These are phyloP conservation scores for Cyprinella venusta DNA, from an alignment of 2,797 vertebrate genomes.

Conservation along the genomic window DNA sequence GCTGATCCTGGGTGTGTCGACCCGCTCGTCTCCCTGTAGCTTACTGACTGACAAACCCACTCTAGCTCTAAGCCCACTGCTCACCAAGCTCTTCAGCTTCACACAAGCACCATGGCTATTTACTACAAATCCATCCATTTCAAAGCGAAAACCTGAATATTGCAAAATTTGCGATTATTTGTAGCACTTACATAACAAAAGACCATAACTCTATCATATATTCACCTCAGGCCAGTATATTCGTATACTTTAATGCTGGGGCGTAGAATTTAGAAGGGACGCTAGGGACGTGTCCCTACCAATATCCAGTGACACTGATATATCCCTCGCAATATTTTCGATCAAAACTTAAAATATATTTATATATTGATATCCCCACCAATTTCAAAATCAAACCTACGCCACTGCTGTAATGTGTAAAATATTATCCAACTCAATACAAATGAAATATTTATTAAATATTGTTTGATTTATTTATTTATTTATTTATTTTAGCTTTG, in stretches of 20 bases:
- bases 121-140: neutral
- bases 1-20: conserved; percentile 44
- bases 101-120: neutral
- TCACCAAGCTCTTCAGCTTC: neutral
- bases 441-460: neutral
- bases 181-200: neutral
- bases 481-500: neutral
- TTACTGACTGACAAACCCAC: conserved; percentile 29
- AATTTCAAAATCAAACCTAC: too few relatives aligned
- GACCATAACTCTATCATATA: neutral
- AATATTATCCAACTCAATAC: neutral
- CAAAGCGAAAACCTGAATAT: neutral
- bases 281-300: too few relatives aligned
- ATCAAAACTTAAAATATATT: too few relatives aligned
- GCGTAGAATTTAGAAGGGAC: too few relatives aligned
- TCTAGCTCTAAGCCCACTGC: conserved; percentile 9
- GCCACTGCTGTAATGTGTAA: neutral
- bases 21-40: conserved; percentile 12
- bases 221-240: neutral
- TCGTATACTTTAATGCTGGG: neutral
- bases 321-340: too few relatives aligned
- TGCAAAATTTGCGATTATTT: neutral
- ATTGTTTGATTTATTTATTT: neutral
- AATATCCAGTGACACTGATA: too few relatives aligned
- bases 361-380: too few relatives aligned